Conservation (phyloP, 2,113 vertebrate genomes). For the Guaruba guarouba region DNA sequence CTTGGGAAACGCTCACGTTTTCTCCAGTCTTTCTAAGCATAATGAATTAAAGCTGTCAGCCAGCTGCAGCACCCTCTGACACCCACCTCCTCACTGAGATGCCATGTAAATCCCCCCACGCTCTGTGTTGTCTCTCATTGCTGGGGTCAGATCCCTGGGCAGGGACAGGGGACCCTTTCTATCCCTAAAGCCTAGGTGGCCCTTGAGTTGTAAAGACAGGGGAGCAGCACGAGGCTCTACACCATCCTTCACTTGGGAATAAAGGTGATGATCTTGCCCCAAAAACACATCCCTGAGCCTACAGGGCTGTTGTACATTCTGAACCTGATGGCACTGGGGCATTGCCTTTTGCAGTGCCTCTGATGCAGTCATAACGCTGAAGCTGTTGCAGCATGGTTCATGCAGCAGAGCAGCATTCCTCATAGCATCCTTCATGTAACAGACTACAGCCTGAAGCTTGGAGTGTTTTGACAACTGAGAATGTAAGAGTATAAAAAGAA, state of each 20-base stretch:
- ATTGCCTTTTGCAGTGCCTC: no score
- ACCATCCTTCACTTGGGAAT: not conserved
- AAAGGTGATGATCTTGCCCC: not conserved
- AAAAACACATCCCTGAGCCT: not conserved
- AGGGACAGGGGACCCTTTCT: no score
- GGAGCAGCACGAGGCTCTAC: not conserved
- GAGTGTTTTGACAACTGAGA: not conserved
- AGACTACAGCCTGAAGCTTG: not conserved
- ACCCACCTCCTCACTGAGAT: fast-evolving
- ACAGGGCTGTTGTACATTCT: fast-evolving
- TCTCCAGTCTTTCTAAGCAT: not conserved
- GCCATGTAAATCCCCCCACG: no score
- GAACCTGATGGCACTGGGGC: no score
- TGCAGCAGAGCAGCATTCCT: not conserved
- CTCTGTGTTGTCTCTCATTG: fast-evolving
- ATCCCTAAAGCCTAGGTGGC: not conserved
- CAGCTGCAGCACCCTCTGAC: not conserved
- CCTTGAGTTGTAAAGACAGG: fast-evolving
- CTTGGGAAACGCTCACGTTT: not conserved
- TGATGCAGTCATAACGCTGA: no score
- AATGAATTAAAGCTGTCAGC: not conserved
- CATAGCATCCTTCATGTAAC: not conserved
- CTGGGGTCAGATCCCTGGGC: not conserved
- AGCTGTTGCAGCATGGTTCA: no score
- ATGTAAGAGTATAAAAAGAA: not conserved